Evolutionary conservation across 2,888 invertebrate species (phyloP).

Genomic region (Boloria euphrosyne): DNA sequence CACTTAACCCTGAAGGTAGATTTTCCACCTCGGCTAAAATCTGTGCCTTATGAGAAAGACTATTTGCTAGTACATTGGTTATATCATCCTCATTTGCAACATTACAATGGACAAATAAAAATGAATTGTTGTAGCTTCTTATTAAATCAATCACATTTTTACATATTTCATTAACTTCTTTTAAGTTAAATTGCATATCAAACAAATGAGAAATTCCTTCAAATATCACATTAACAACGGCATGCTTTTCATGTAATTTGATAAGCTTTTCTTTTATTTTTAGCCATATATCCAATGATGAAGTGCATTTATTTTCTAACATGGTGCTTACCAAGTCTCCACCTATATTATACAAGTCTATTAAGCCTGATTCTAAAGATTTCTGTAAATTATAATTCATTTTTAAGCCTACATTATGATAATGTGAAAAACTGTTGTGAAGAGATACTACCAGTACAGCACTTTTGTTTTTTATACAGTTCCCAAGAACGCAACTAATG

Average conservation of each 20-base stretch:
- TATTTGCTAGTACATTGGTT: slow-evolving; percentile 82
- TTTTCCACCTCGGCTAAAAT: slow-evolving; percentile 84
- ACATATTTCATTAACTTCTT: slow-evolving; percentile 76
- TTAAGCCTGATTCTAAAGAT: slow-evolving; percentile 61
- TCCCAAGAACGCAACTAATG: slow-evolving; percentile 84
- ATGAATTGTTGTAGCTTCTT: slow-evolving; percentile 57
- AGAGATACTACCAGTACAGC: slow-evolving; percentile 84
- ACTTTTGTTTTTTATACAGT: slow-evolving; percentile 83
- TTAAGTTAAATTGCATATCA: slow-evolving; percentile 82
- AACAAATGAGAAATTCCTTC: slow-evolving; percentile 89
- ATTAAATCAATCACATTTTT: slow-evolving; percentile 69
- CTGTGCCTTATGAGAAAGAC: slow-evolving; percentile 84
- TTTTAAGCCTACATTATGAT: slow-evolving; percentile 87
- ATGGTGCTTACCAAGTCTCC: slow-evolving; percentile 53
- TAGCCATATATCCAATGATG: slow-evolving; percentile 67
- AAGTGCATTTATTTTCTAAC: slow-evolving; percentile 49
- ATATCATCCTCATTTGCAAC: slow-evolving; percentile 81
- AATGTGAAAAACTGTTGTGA: slow-evolving; percentile 88
- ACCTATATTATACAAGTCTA: slow-evolving; percentile 62
- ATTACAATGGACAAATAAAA: slow-evolving; percentile 82
- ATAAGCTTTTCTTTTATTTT: slow-evolving; percentile 65
- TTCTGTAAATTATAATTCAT: slow-evolving; percentile 86
- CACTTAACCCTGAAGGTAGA: slow-evolving; percentile 87
- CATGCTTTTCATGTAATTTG: slow-evolving; percentile 58
- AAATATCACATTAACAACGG: slow-evolving; percentile 82